Percentiles rank a stretch among this genome's conserved stretches.
These are phyloP conservation scores for Myopa tessellatipennis DNA, from an alignment of 2,888 invertebrate genomes.

Conservation along the genomic window DNA sequence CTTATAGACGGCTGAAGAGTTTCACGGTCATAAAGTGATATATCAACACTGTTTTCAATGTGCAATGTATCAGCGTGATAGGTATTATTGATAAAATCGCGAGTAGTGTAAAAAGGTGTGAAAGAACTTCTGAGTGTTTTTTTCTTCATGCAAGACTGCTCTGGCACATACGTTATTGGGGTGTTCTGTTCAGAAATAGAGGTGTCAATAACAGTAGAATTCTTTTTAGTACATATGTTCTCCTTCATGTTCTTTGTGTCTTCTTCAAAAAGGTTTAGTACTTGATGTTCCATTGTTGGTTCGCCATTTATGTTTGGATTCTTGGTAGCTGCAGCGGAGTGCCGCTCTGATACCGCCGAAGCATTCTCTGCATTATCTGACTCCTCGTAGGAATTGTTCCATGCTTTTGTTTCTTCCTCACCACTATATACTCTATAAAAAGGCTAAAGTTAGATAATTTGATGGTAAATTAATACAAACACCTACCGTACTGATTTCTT, in stretches of 20 bases:
- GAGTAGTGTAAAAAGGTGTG: slow-evolving; percentile 10
- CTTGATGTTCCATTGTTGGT: no score
- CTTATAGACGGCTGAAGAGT: not conserved
- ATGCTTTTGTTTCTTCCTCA: slow-evolving; percentile 47
- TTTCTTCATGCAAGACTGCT: no score
- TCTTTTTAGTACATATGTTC: no score
- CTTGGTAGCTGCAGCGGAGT: not conserved
- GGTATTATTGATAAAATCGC: slow-evolving; percentile 28
- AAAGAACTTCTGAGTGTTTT: not conserved
- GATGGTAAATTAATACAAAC: not conserved
- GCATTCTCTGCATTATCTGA: slow-evolving; percentile 41
- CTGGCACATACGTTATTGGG: no score
- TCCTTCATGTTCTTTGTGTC: no score
- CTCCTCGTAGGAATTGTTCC: slow-evolving; percentile 49
- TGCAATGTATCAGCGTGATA: not conserved
- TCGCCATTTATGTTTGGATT: not conserved
- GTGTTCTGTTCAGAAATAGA: no score
- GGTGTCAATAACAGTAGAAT: no score
- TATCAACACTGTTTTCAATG: slow-evolving; percentile 35
- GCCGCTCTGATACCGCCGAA: slow-evolving; percentile 1
- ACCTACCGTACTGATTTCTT: slow-evolving; percentile 31
- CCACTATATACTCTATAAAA: slow-evolving; percentile 44
- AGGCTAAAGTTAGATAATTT: not conserved
- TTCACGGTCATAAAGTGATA: slow-evolving; percentile 31
- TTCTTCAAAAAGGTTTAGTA: no score